Evolutionary conservation across 2,888 invertebrate genomes (phyloP).

Genomic region (Chaetogeoica ovagalla): DNA sequence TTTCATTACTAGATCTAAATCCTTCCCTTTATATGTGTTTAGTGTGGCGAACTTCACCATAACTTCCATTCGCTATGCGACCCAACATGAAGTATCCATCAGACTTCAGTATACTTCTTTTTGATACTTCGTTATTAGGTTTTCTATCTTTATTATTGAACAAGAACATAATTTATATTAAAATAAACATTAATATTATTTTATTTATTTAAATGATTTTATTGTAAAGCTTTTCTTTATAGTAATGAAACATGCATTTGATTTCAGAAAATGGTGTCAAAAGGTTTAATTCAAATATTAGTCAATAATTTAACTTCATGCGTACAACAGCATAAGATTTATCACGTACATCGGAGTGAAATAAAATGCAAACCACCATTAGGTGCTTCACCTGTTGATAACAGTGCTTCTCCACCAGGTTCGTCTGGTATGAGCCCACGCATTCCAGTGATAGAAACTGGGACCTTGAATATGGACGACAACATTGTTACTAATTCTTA

Average conservation of each 20-base stretch:
- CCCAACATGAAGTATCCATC: conserved; percentile 36
- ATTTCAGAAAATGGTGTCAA: conserved; percentile 35
- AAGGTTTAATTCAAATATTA: conserved; percentile 39
- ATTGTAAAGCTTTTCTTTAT: background rate
- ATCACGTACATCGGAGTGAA: background rate
- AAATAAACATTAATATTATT: conserved; percentile 9
- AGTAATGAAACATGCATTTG: conserved; percentile 22
- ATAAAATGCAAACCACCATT: background rate
- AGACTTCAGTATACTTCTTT: conserved; percentile 13
- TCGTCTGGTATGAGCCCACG: conserved; percentile 8
- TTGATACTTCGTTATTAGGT: conserved; percentile 10
- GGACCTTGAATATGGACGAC: background rate
- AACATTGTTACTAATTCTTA: conserved; percentile 11
- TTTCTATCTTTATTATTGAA: background rate
- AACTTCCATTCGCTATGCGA: conserved; percentile 40
- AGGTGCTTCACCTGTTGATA: background rate
- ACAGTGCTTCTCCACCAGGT: conserved; percentile 16
- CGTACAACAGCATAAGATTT: conserved; percentile 19
- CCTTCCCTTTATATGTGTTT: conserved; percentile 27
- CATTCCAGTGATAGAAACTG: background rate
- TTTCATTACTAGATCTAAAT: conserved; percentile 67
- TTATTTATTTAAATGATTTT: conserved; percentile 6
- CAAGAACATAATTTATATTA: background rate
- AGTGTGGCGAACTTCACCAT: conserved; percentile 27
- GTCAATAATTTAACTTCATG: conserved; percentile 22